Evolutionary conservation across 2,888 invertebrate genomes (phyloP).

Genomic region (Spisula solida): DNA sequence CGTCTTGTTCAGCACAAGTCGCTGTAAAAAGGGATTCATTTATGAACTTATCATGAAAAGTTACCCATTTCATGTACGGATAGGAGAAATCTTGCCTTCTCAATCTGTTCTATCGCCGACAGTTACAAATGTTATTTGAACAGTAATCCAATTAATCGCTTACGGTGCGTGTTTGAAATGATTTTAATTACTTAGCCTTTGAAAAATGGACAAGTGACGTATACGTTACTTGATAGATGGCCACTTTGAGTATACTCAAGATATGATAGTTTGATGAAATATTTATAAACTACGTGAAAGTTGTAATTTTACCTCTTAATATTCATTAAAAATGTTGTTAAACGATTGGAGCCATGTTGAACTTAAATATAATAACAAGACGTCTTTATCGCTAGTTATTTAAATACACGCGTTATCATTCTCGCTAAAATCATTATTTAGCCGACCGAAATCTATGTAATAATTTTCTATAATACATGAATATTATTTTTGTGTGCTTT

Average conservation of each 20-base stretch:
- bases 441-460: background rate
- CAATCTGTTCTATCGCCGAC: background rate
- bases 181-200: constrained; percentile 6
- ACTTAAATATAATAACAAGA: background rate
- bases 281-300: background rate
- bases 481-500: background rate
- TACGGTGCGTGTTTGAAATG: background rate
- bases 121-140: background rate
- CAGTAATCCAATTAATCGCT: constrained; percentile 16
- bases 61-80: background rate
- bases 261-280: background rate
- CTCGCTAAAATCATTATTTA: background rate
- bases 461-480: background rate
- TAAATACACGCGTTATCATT: background rate
- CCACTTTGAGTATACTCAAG: background rate
- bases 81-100: background rate
- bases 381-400: background rate
- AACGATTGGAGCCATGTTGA: background rate
- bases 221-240: background rate
- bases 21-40: background rate
- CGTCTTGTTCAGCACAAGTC: background rate
- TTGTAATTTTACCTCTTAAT: background rate
- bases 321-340: background rate
- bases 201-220: constrained; percentile 26
- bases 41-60: background rate